These are phyloP conservation scores for Cecidostiba fungosa DNA, from an alignment of 2,888 invertebrate species.

Conservation along the genomic window DNA sequence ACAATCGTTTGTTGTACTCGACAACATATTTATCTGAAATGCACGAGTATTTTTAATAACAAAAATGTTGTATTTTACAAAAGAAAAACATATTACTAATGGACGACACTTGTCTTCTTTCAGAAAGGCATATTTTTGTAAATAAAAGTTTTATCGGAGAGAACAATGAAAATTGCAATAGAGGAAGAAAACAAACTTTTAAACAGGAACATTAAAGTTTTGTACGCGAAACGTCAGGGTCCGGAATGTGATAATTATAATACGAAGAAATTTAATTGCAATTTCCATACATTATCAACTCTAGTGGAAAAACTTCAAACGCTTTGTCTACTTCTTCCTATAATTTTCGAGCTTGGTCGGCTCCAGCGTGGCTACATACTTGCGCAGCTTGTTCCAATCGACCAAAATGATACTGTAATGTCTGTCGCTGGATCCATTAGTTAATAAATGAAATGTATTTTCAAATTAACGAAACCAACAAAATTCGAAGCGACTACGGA, in stretches of 20 bases:
- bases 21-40: conserved; percentile 38
- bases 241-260: conserved; percentile 50
- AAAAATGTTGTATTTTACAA: conserved; percentile 39
- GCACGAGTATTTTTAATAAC: conserved; percentile 50
- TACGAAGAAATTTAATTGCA: conserved; percentile 19
- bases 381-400: conserved; percentile 21
- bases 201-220: not conserved
- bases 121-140: conserved; percentile 55
- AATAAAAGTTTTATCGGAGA: conserved; percentile 22
- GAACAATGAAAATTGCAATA: not conserved
- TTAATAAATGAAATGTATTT: conserved; percentile 24
- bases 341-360: conserved; percentile 2
- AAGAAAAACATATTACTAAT: conserved; percentile 19
- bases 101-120: conserved; percentile 39
- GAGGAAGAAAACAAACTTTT: not conserved
- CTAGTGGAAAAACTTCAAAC: conserved; percentile 27
- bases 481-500: not conserved
- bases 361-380: not conserved
- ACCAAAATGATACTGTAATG: conserved; percentile 16
- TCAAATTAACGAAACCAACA: conserved; percentile 5
- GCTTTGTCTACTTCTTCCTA: not conserved
- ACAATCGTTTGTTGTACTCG: conserved; percentile 49
- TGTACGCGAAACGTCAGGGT: conserved; percentile 30
- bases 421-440: not conserved
- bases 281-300: conserved; percentile 23